Evolutionary conservation across 2,797 vertebrate species (phyloP), one percentile per base, ranked within the genome.

Genomic region (Linurgus olivaceus): DNA sequence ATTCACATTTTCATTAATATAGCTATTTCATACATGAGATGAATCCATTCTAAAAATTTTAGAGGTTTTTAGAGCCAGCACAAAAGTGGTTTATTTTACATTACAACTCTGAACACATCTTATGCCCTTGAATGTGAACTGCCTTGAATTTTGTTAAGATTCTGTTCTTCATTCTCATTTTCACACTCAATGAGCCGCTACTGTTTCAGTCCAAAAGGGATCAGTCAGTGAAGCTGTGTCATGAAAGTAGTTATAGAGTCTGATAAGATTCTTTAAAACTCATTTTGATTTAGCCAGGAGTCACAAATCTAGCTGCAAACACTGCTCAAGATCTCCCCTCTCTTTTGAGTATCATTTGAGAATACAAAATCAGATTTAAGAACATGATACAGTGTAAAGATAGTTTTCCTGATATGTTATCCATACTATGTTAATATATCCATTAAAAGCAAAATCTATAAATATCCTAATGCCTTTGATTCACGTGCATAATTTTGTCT

Each of bases 131-230:
- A 63, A 95, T 1, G 1, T 75, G 76, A 75, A 65, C 71, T 90
- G 86, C 78, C 68, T 54, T 74, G 81, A 82, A 78, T 92, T 91
- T 86, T 84, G 54, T 73, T 92, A 80, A 92, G 78, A 48, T 54
- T 78, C 79, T 90, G 50, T 66, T 95, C 90, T 88, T 65, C 59
- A 19, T 79, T 91, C 87, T 67, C 61, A 77, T 96, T 96, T 95
- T 91, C 86, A 70, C 54, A 81, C 50, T 94, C 86, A 93, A 33
- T 86, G 70, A 94, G 77, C 77, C 75, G 73, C 77, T 82, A 20
- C 90, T 74, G 45, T 82, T 92, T 77, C 82, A 83, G 61, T 88
- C 87, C 31, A 86, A 37, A 85, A 96, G 44, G 68, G 78, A 86
- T 93, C 78, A 75, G 79, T 78, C 59, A 81, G 81, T 75, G 84